These are phyloP conservation scores for Conomelus anceps DNA, from an alignment of 2,888 invertebrate genomes.

Conservation along the genomic window DNA sequence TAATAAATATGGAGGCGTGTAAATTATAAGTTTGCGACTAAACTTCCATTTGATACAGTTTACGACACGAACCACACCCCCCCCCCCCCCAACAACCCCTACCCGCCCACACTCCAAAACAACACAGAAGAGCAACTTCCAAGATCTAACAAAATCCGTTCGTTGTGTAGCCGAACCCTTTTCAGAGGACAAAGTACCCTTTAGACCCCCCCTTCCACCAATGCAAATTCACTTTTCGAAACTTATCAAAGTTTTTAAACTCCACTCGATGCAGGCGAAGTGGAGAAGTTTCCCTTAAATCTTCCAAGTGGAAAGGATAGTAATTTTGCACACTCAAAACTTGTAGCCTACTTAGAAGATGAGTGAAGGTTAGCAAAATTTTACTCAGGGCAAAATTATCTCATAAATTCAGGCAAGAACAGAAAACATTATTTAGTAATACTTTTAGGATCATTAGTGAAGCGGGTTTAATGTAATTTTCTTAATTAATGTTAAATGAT, in stretches of 20 bases:
- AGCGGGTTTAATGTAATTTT: neutral
- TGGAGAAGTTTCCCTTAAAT: neutral
- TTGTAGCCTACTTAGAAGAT: neutral
- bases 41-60: neutral
- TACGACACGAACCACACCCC: neutral
- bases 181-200: neutral
- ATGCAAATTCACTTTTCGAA: neutral
- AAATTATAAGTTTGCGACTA: neutral
- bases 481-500: too few relatives aligned
- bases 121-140: neutral
- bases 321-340: neutral
- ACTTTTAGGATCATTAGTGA: neutral
- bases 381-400: neutral
- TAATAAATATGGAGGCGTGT: neutral
- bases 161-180: neutral
- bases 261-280: neutral
- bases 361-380: neutral
- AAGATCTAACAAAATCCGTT: neutral
- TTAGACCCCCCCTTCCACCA: neutral
- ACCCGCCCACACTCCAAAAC: neutral
- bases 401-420: neutral
- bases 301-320: neutral
- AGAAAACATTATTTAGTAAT: neutral
- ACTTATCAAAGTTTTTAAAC: neutral
- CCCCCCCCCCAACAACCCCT: neutral